phyloP scores from a whole-genome alignment of 1,140 invertebrate genomes.

The Neodiprion lecontei region DNA sequence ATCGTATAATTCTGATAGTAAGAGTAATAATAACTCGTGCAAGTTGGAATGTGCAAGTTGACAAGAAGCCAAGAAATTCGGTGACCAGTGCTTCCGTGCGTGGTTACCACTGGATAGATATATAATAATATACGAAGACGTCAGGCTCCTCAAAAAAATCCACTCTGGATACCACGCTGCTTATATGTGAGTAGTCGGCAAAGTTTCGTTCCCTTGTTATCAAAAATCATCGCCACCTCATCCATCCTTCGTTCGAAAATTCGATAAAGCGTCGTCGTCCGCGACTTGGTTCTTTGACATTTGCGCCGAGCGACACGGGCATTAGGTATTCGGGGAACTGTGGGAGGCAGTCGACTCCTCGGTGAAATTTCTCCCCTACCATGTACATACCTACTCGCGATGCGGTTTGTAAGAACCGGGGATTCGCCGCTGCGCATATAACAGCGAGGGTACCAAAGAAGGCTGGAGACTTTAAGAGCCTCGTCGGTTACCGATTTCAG shows the following conservation, averaged over 20 bases:
- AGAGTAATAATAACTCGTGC: not conserved
- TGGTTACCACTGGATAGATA: slow-evolving; percentile 51
- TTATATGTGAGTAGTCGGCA: slow-evolving; percentile 54
- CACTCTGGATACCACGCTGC: slow-evolving; percentile 63
- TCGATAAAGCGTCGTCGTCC: no score
- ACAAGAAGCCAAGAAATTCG: slow-evolving; percentile 1
- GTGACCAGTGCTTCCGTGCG: slow-evolving; percentile 40
- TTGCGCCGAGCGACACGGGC: slow-evolving; percentile 16
- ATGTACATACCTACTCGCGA: slow-evolving; percentile 31
- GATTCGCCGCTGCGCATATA: slow-evolving; percentile 10
- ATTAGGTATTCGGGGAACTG: slow-evolving; percentile 29
- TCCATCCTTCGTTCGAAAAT: not conserved
- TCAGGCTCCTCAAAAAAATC: slow-evolving; percentile 52
- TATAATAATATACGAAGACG: slow-evolving; percentile 38
- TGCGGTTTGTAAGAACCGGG: not conserved
- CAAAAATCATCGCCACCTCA: slow-evolving; percentile 7
- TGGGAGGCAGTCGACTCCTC: slow-evolving; percentile 34
- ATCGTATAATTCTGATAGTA: no score
- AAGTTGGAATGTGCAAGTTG: slow-evolving; percentile 12
- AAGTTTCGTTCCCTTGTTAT: slow-evolving; percentile 11
- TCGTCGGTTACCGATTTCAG: slow-evolving; percentile 22
- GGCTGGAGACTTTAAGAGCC: slow-evolving; percentile 35
- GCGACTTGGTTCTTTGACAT: slow-evolving; percentile 30
- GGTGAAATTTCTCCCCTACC: slow-evolving; percentile 46
- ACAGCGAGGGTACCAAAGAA: not conserved